A percentile compares a stretch with the other conserved stretches of the same genome.
These are phyloP conservation scores for Acleris cristana DNA, from an alignment of 2,888 invertebrate genomes.

Conservation along the genomic window DNA sequence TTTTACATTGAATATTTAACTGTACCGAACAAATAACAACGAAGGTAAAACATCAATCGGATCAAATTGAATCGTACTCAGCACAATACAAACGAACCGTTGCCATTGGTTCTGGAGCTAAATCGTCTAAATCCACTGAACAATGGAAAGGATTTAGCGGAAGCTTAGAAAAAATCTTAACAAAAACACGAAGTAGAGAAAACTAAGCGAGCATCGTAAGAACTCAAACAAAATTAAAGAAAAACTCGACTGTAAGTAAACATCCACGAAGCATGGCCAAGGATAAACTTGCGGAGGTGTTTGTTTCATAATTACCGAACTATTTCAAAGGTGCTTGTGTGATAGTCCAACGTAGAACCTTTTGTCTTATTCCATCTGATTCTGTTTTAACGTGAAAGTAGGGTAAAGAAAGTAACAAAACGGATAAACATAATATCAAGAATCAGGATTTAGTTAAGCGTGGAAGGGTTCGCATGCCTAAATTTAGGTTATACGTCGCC, in stretches of 20 bases:
- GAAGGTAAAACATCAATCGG: too few species aligned
- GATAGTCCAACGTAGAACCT: too few species aligned
- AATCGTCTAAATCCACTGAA: slow-evolving; percentile 24
- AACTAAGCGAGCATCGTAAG: slow-evolving; percentile 33
- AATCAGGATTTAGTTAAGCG: too few species aligned
- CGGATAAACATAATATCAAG: too few species aligned
- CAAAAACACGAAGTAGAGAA: slow-evolving; percentile 34
- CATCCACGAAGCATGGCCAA: slow-evolving; percentile 24
- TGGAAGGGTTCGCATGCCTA: too few species aligned
- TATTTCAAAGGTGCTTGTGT: too few species aligned
- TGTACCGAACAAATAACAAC: too few species aligned
- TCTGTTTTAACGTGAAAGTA: too few species aligned
- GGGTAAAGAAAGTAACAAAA: too few species aligned
- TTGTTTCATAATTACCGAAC: slow-evolving; percentile 6
- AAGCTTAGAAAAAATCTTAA: slow-evolving; percentile 30
- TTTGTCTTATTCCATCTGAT: too few species aligned
- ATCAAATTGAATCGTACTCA: slow-evolving; percentile 10
- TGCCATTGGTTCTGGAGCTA: slow-evolving; percentile 16
- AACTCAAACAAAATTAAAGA: slow-evolving; percentile 37
- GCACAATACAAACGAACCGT: slow-evolving; percentile 11
- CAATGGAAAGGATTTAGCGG: slow-evolving; percentile 30
- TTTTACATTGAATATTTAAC: too few species aligned
- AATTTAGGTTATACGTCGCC: too few species aligned
- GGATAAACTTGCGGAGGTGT: slow-evolving; percentile 17
- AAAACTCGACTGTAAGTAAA: slow-evolving; percentile 23